These are phyloP conservation scores for Bos indicus DNA, from an alignment of 2,113 vertebrate genomes.

Conservation along the genomic window DNA sequence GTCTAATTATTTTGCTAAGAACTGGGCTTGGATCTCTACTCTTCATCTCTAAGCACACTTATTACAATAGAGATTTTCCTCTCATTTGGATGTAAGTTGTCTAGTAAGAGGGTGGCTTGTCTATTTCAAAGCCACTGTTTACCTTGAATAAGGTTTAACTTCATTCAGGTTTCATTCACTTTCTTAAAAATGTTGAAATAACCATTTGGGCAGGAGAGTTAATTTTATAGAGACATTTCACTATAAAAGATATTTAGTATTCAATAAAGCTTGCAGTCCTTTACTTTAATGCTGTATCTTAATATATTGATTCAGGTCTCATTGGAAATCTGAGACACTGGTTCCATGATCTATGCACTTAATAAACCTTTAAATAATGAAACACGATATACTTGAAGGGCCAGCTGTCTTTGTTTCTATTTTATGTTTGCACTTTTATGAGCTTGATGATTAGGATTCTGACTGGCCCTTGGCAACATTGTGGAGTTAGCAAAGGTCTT, in stretches of 20 bases:
- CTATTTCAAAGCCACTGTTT: background rate
- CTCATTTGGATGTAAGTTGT: background rate
- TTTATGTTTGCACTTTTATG: constrained; percentile 47
- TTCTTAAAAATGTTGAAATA: constrained; percentile 22
- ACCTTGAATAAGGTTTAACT: background rate
- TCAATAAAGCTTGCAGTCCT: constrained; percentile 43
- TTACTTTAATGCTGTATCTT: constrained; percentile 43
- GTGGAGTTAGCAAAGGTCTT: background rate
- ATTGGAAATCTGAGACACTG: constrained; percentile 39
- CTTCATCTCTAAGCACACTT: background rate
- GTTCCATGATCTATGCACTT: constrained; percentile 57
- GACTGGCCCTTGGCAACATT: background rate
- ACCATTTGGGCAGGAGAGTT: background rate
- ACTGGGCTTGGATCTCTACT: background rate
- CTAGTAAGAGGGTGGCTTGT: background rate
- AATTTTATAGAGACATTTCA: constrained; percentile 17
- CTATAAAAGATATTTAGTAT: constrained; percentile 65
- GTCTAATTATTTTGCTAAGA: background rate
- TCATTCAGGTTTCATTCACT: background rate
- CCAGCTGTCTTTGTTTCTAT: constrained; percentile 46
- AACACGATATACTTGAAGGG: constrained; percentile 38
- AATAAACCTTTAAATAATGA: constrained; percentile 69
- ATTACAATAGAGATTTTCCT: background rate
- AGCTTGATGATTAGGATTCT: background rate
- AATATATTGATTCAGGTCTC: constrained; percentile 57